Evolutionary conservation across 1,140 invertebrate species (phyloP), one percentile per base, ranked within the genome.

Genomic region (Drosophila fuyamai): DNA sequence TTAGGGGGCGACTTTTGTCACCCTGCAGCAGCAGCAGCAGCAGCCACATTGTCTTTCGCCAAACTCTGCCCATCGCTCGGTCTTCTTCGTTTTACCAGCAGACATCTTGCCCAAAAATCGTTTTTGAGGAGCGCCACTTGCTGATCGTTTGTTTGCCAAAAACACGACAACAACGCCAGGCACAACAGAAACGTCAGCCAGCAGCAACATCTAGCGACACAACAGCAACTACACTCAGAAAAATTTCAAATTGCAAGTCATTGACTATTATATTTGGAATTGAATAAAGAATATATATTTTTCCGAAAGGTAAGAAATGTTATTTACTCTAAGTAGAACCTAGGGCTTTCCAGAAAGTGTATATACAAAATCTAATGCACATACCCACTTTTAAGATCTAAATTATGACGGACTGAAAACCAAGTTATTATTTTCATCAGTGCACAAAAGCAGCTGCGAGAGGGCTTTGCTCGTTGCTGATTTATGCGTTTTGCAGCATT

Each of bases 401-500:
- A 8, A 32, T 1, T 32, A 8, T 8, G 29, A 32, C 29, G 29
- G 29, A 32, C 1, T 32, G 8, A 12, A 46, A 27, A 23, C 5
- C 13, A 13, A 5, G 23, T 6, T 3, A 4, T 35, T 57, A 35
- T 51, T 10, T 32, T 35, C 14, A 1, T 5, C 4, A 23, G 48
- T 51, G 48, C n/a, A 51, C 29, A 0, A 51, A 16, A 23, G 44
- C 44, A 35, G 16, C 27, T 5, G 27, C 48, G 6, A 0, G 9
- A 10, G 13, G 35, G 48, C 41, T 35, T 35, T n/a, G 62, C 16
- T 74, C 66, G 75, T 63, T 57, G 71, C 76, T 88, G 83, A 88
- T 88, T 88, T 88, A 88, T 88, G 83, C 83, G 83, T 88, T 88
- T 77, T 88, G 76, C 83, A 88, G 83, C 83, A 88, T 88, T 88